phyloP scores from a whole-genome alignment of 2,113 vertebrate species.

The Apeltes quadracus region DNA sequence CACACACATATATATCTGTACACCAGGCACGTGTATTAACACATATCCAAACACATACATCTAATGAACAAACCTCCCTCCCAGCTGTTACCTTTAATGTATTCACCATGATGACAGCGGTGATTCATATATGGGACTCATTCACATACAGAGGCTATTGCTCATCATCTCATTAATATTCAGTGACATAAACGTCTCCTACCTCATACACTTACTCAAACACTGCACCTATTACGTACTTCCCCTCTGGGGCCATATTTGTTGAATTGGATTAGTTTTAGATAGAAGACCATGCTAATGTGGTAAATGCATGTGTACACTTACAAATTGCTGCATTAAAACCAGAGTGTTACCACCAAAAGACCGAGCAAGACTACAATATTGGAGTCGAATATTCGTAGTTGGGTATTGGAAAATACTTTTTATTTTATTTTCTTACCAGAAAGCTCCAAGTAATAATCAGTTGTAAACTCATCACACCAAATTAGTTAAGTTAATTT shows the following conservation, averaged over 20 bases:
- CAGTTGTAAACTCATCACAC: constrained; percentile 27
- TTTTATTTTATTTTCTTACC: constrained; percentile 41
- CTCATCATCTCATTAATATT: constrained; percentile 75
- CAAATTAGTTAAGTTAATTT: constrained; percentile 34
- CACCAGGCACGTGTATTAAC: constrained; percentile 2
- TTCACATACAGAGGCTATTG: constrained; percentile 58
- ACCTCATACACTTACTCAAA: constrained; percentile 70
- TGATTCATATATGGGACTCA: constrained; percentile 67
- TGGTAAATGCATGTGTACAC: constrained; percentile 56
- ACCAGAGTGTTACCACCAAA: constrained; percentile 12
- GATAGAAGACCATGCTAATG: constrained; percentile 38
- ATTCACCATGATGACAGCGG: constrained; percentile 40
- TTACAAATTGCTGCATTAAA: constrained; percentile 55
- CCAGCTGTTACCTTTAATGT: constrained; percentile 59
- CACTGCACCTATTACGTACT: constrained; percentile 57
- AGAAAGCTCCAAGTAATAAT: not conserved
- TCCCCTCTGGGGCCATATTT: constrained; percentile 57
- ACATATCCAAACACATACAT: constrained; percentile 26
- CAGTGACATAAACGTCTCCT: constrained; percentile 71
- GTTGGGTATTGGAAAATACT: constrained; percentile 35
- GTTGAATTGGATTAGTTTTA: constrained; percentile 57
- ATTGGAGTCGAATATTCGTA: constrained; percentile 31
- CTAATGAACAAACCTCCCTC: constrained; percentile 40
- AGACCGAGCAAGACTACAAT: constrained; percentile 19
- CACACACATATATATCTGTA: not conserved